Evolutionary conservation across 2,113 vertebrate species (phyloP), one percentile per base, ranked within the genome.

Genomic region (Silurus asotus): DNA sequence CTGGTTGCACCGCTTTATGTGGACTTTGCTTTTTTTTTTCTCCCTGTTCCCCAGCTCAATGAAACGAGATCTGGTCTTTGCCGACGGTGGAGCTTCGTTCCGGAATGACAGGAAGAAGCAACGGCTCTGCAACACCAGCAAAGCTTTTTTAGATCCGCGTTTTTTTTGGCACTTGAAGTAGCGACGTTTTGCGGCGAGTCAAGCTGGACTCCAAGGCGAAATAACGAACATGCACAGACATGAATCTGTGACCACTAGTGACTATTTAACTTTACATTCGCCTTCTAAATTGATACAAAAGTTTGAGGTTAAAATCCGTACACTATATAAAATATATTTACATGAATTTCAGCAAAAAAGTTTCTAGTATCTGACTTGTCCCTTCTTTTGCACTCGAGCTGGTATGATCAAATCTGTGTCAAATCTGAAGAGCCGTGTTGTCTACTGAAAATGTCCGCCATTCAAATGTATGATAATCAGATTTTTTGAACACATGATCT

Each of bases 41-140:
- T 15, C 64, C 56, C 87, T 79, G 88, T 86, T 90, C 91, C 90
- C 88, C 85, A 79, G 91, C 91, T 92, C 91, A 82, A 49, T 90
- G 93, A 93, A 93, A 94, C 93, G 88, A 59, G 90, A 94, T 92
- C 92, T 89, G 82, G 58, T 84, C 84, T 62, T 81, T 87, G 85
- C 79, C 65, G n/a, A 25, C 20, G 90, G 88, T 90, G 89, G 74
- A 84, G 87, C 85, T 87, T 86, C 84, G 87, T 93, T 91, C 92
- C 91, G 88, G 89, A 90, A 90, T 70, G 14, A 65, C 62, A 83
- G 86, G 74, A 69, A 76, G 76, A 76, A 83, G 69, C 62, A 69
- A 78, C 25, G 69, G 78, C 86, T 78, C 45, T 84, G 70, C 72
- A 76, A 84, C 78, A 81, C 56, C 78, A 59, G 85, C 81, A 77